These are phyloP conservation scores for Eulithis testata DNA, from an alignment of 2,888 invertebrate genomes.

Conservation along the genomic window DNA sequence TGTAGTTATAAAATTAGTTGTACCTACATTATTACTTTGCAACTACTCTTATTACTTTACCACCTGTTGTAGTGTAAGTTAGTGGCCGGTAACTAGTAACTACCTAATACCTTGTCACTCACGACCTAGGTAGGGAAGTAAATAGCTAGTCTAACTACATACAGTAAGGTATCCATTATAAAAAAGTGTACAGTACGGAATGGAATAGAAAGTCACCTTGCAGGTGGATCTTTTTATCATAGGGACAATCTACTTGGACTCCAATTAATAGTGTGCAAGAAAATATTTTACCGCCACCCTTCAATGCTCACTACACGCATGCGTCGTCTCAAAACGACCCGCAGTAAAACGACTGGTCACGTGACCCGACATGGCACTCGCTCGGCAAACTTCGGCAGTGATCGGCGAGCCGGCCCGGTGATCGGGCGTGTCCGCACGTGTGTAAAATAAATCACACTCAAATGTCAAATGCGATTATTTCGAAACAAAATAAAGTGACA, in stretches of 20 bases:
- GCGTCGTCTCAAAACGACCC: slow-evolving; percentile 79
- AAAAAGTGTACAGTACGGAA: neutral
- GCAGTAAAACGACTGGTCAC: slow-evolving; percentile 85
- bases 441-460: slow-evolving; percentile 59
- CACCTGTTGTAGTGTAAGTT: no score
- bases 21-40: no score
- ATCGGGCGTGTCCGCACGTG: slow-evolving; percentile 61
- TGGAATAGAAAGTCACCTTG: neutral
- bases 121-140: no score
- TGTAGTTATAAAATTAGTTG: no score
- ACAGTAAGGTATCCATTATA: no score
- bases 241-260: slow-evolving; percentile 26
- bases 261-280: slow-evolving; percentile 35
- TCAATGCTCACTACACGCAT: slow-evolving; percentile 64
- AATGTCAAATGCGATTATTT: slow-evolving; percentile 77
- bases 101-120: no score
- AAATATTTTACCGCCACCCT: slow-evolving; percentile 73
- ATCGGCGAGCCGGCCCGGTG: slow-evolving; percentile 67
- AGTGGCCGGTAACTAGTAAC: no score
- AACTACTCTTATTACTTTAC: no score
- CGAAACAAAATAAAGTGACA: slow-evolving; percentile 73
- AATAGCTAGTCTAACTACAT: no score
- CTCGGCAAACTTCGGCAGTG: slow-evolving; percentile 80
- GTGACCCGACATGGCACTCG: slow-evolving; percentile 84
- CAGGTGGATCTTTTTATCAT: slow-evolving; percentile 21